These are phyloP conservation scores for Eriocheir sinensis DNA, from an alignment of 1,140 invertebrate species.

Conservation along the genomic window DNA sequence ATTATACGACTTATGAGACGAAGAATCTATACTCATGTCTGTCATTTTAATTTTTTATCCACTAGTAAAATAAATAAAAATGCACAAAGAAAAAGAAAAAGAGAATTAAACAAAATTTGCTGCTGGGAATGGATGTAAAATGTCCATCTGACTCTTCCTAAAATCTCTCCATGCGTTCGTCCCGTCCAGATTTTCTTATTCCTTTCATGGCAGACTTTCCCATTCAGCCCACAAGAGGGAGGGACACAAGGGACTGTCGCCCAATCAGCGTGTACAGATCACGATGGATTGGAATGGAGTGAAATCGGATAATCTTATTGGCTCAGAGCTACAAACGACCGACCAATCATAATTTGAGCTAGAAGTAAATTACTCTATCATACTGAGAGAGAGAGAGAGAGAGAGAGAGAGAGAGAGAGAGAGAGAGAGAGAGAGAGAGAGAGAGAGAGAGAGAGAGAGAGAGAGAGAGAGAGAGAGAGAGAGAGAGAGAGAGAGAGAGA, in stretches of 20 bases:
- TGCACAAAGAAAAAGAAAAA: no score
- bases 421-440: constrained; percentile 18
- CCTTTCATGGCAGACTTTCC: background rate
- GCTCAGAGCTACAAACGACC: constrained; percentile 20
- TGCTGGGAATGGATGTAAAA: no score
- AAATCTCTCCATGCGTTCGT: background rate
- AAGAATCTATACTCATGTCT: no score
- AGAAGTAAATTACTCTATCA: background rate
- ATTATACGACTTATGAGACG: no score
- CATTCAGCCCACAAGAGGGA: background rate
- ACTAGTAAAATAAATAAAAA: no score
- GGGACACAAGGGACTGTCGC: background rate
- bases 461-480: constrained; percentile 14
- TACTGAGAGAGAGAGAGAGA: constrained; percentile 33
- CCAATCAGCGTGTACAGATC: constrained; percentile 13
- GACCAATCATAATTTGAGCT: background rate
- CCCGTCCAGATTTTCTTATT: background rate
- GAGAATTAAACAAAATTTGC: no score
- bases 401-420: constrained; percentile 39
- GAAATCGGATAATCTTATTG: constrained; percentile 15
- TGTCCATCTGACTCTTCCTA: background rate
- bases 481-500: background rate
- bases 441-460: constrained; percentile 14
- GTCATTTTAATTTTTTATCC: no score
- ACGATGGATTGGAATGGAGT: constrained; percentile 5